Base-by-base conservation (phyloP, 1,140 invertebrate genomes). In the Drosophila kanapiae region DNA sequence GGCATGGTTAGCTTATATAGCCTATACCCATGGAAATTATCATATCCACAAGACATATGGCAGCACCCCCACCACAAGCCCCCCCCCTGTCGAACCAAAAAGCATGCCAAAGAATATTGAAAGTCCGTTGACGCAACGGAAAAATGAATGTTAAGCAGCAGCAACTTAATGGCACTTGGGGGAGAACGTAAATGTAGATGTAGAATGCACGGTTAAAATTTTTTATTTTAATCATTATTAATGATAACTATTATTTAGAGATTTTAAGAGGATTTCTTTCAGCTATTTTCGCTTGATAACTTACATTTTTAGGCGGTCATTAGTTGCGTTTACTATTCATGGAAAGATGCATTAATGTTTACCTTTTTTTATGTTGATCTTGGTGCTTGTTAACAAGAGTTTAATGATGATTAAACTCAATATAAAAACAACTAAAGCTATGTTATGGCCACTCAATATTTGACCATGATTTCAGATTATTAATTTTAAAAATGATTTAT, bases 21-120 rank as follows among this genome's bases (percentile, higher is more conserved):
- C 35, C 37, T 23, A 38, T 38, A 23, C 18, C 45, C 18, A 43
- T 59, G 54, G 37, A 59, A 72, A 79, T 65, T 68, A 70, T 68
- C 67, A 70, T 70, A 67, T 35, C 61, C 35, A 49, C 45, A 51
- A 29, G 43, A 48, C 58, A 49, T 23, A 33, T 14, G 4, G 23
- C 45, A 13, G 48, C 18, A 29, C 23, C 47, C 45, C 65, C 11
- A 35, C 42, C 10, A 18, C 18, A 14, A 47, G 51, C 57, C 59
- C 64, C 56, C 51, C 37, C 27, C 29, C 27, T 51, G 6, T 3
- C 42, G 54, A 16, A 51, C 48, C 56, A 69, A 72, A 72, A 78
- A 77, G 58, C 81, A 76, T 79, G 80, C 60, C 80, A 83, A 83
- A 83, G 78, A 76, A 74, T 85, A 85, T 82, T 82, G 79, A 85